Evolutionary conservation across 2,888 invertebrate species (phyloP).

Genomic region (Temnothorax unifasciatus): DNA sequence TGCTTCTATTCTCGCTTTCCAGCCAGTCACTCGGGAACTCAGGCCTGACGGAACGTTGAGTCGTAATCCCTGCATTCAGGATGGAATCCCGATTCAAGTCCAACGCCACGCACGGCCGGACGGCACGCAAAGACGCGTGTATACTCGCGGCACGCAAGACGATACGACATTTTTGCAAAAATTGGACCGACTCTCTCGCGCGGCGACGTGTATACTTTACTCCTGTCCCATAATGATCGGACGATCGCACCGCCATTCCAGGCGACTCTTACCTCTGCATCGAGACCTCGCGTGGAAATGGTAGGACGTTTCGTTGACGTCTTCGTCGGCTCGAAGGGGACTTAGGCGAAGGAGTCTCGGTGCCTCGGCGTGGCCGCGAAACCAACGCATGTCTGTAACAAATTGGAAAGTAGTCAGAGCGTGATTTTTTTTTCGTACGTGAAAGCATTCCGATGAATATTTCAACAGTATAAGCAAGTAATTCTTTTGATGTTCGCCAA

Average conservation of each 20-base stretch:
- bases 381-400: conserved; percentile 90
- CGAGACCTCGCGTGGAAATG: conserved; percentile 81
- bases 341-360: conserved; percentile 91
- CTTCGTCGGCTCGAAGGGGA: conserved; percentile 87
- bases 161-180: conserved; percentile 19
- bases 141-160: conserved; percentile 2
- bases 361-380: conserved; percentile 89
- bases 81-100: conserved; percentile 47
- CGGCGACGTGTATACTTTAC: not conserved
- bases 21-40: conserved; percentile 46
- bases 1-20: conserved; percentile 52
- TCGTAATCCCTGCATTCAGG: conserved; percentile 39
- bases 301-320: conserved; percentile 82
- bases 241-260: not conserved
- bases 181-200: conserved; percentile 6
- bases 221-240: not conserved
- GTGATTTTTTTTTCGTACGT: conserved; percentile 8
- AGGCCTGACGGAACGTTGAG: conserved; percentile 39
- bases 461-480: not conserved
- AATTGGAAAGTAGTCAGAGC: conserved; percentile 31
- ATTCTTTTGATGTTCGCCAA: not conserved
- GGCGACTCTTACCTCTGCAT: conserved; percentile 86
- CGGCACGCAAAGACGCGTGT: not conserved
- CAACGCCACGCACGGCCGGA: not conserved
- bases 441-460: conserved; percentile 22